Conservation (phyloP, 2,888 invertebrate genomes). For the Mimachlamys varia region DNA sequence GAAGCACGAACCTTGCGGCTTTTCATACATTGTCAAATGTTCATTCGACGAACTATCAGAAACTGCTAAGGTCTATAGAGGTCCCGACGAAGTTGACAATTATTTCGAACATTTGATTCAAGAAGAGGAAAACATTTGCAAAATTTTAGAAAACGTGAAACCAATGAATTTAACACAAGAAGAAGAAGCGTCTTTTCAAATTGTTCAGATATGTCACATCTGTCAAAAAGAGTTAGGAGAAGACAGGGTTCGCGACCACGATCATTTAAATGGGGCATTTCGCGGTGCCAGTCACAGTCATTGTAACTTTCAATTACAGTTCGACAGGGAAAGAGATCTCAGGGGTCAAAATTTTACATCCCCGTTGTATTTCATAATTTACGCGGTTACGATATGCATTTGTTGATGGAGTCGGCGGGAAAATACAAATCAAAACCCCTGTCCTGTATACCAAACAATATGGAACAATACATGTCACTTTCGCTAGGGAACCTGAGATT, state of each 20-base stretch:
- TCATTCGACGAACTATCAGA: background rate
- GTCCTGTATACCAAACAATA: constrained; percentile 56
- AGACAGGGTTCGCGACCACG: constrained; percentile 53
- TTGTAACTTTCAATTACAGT: constrained; percentile 53
- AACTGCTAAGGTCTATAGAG: constrained; percentile 40
- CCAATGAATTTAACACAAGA: constrained; percentile 44
- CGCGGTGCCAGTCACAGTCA: constrained; percentile 52
- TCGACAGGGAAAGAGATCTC: constrained; percentile 37
- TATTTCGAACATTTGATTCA: constrained; percentile 47
- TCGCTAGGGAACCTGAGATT: constrained; percentile 48
- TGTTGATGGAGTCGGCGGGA: constrained; percentile 50
- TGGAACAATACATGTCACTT: constrained; percentile 44
- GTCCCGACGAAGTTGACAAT: constrained; percentile 19
- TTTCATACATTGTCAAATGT: constrained; percentile 40
- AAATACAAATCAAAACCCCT: constrained; percentile 48
- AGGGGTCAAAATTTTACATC: constrained; percentile 39
- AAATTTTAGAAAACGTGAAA: constrained; percentile 42
- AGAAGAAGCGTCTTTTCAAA: constrained; percentile 42
- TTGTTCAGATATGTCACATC: constrained; percentile 43
- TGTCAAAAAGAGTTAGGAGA: constrained; percentile 41
- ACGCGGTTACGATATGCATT: constrained; percentile 54
- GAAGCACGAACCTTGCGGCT: constrained; percentile 32
- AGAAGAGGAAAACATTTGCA: constrained; percentile 50
- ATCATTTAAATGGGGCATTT: constrained; percentile 55
- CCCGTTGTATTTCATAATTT: constrained; percentile 58